These are phyloP conservation scores for Mesopsocus fuscifrons DNA, from an alignment of 2,888 invertebrate genomes.

Conservation along the genomic window DNA sequence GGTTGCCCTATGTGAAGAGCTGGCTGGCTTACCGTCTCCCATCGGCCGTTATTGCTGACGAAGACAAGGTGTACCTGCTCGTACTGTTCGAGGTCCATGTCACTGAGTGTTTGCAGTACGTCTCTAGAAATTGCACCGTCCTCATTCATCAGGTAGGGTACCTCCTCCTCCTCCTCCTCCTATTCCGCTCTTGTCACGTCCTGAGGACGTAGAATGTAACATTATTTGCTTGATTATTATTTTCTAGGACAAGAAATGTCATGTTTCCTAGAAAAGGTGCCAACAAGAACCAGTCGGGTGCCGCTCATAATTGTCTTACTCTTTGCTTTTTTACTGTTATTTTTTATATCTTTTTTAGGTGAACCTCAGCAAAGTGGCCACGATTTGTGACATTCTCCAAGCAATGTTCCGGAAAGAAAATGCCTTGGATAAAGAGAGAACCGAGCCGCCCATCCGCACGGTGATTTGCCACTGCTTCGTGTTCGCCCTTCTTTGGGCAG, in stretches of 20 bases:
- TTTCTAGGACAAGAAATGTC: too few relatives aligned
- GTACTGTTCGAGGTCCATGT: slow-evolving; percentile 45
- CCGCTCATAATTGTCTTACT: too few relatives aligned
- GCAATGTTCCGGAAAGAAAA: slow-evolving; percentile 45
- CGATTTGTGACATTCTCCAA: slow-evolving; percentile 53
- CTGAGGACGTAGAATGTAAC: too few relatives aligned
- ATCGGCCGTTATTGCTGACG: slow-evolving; percentile 23
- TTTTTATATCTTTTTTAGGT: slow-evolving; percentile 39
- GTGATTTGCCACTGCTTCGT: slow-evolving; percentile 59
- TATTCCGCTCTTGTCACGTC: too few relatives aligned
- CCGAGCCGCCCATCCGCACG: slow-evolving; percentile 30
- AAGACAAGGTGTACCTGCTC: slow-evolving; percentile 41
- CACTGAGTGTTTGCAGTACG: slow-evolving; percentile 41
- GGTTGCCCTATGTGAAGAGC: slow-evolving; percentile 58
- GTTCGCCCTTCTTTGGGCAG: slow-evolving; percentile 65
- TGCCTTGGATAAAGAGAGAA: slow-evolving; percentile 39
- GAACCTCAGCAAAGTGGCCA: slow-evolving; percentile 60
- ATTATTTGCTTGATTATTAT: too few relatives aligned
- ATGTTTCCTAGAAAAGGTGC: too few relatives aligned
- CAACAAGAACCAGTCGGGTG: too few relatives aligned
- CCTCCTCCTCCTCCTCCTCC: too few relatives aligned
- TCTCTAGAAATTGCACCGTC: slow-evolving; percentile 45
- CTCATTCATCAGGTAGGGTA: slow-evolving; percentile 66
- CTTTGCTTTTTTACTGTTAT: too few relatives aligned
- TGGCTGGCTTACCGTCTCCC: slow-evolving; percentile 41